Percentiles rank a stretch among this genome's conserved stretches.
These are phyloP conservation scores for Colossoma macropomum DNA, from an alignment of 2,113 vertebrate species.

Conservation along the genomic window DNA sequence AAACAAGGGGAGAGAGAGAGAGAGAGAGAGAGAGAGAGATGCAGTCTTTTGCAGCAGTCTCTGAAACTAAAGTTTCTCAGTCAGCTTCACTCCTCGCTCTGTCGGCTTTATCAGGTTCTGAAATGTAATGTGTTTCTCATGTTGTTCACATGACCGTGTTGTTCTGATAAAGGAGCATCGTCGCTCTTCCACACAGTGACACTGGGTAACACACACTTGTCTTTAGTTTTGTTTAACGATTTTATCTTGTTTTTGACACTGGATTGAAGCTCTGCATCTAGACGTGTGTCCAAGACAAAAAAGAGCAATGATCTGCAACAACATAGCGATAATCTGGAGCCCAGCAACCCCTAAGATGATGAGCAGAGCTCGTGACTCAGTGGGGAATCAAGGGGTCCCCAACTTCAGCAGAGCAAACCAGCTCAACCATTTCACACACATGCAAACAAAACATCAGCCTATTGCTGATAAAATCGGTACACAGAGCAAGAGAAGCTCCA, in stretches of 20 bases:
- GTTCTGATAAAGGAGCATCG: no score
- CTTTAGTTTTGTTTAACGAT: no score
- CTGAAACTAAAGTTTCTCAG: no score
- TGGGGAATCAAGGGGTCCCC: constrained; percentile 24
- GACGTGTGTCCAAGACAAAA: neutral
- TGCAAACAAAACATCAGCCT: neutral
- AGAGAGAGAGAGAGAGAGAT: neutral
- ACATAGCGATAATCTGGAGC: neutral
- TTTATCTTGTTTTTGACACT: no score
- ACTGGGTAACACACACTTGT: no score
- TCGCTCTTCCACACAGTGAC: no score
- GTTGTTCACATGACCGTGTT: no score
- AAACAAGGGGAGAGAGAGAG: neutral
- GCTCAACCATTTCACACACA: neutral
- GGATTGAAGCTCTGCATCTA: no score
- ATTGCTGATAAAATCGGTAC: neutral
- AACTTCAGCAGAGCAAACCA: constrained; percentile 49
- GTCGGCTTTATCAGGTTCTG: neutral
- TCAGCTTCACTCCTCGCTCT: neutral
- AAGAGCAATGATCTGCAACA: neutral
- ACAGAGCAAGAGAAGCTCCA: neutral
- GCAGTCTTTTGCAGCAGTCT: no score
- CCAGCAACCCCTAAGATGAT: neutral
- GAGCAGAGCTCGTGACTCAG: neutral
- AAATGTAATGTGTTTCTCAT: neutral